Evolutionary conservation across 64 coral and sea anemone genomes (phyloP).

Genomic region (Pocillopora verrucosa): DNA sequence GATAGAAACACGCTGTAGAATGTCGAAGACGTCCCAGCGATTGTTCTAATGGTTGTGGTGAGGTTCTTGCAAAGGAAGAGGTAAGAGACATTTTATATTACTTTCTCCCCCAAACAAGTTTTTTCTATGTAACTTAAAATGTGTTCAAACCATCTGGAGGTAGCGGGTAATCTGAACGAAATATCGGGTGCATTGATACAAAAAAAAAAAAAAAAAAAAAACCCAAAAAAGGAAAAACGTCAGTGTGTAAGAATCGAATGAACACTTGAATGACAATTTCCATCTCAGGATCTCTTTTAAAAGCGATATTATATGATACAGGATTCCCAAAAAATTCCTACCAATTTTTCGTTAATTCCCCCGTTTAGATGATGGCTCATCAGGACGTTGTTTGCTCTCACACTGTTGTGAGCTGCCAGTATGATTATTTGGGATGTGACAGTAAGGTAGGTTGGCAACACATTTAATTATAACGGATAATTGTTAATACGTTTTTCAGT

Average conservation of each 20-base stretch:
- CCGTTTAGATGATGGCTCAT: conserved; percentile 19
- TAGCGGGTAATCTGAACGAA: too few relatives aligned
- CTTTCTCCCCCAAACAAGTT: too few relatives aligned
- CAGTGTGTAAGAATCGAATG: too few relatives aligned
- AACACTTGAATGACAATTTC: too few relatives aligned
- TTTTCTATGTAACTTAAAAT: too few relatives aligned
- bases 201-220: too few relatives aligned
- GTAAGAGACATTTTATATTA: background rate
- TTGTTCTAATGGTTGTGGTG: conserved; percentile 33
- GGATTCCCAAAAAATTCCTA: background rate
- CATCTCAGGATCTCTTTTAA: too few relatives aligned
- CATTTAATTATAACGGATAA: background rate
- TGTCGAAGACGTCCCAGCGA: conserved; percentile 27
- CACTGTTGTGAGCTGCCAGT: conserved; percentile 8
- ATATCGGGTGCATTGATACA: too few relatives aligned
- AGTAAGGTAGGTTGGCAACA: background rate
- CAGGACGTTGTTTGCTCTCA: conserved; percentile 22
- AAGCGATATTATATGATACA: too few relatives aligned
- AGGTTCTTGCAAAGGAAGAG: conserved; percentile 25
- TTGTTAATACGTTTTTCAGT: too few relatives aligned
- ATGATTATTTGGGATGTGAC: conserved; percentile 20
- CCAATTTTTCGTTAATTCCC: background rate
- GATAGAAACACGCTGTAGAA: background rate
- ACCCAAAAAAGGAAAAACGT: too few relatives aligned
- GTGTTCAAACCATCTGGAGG: too few relatives aligned